Base-by-base conservation (phyloP, 2,888 invertebrate species). In the Sarcophaga carnaria region DNA sequence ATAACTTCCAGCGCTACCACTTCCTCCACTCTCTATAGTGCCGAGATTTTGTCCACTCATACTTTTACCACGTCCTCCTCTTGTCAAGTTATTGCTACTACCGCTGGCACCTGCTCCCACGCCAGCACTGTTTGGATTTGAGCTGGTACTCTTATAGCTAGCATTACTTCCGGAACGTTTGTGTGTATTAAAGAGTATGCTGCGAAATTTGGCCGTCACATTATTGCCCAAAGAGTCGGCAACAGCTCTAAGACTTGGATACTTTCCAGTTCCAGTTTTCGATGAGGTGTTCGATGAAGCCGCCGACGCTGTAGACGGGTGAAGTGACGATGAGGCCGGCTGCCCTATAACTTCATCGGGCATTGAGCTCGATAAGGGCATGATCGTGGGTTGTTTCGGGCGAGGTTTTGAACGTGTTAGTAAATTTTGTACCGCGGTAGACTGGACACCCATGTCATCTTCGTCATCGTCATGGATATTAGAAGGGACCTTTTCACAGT, bases 231-330 rank as follows among this genome's bases (percentile, higher is more conserved):
- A 89, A 76, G 90, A 90, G 60, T 92, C 92, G 49, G 92, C 90
- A n/a, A 92, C 89, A 20, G 90, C 91, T 17, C 90, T 92, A 0
- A 92, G 75, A 67, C 91, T 91, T 49, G 90, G 90, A 86, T 90
- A 90, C 70, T 88, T 88, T 3, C 91, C 91, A 17, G 85, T 77
- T 10, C 88, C 63, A 87, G 89, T 86, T 22, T 89, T 88, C 0
- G 90, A 90, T n/a, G 92, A 91, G 60, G 91, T 89, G 90, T 91
- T 93, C n/a, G 92, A 92, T 71, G 92, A 91, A 69, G 91, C 91
- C 12, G 92, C 91, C 54, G 91, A 92, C 0, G 91, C 91, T 0
- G 91, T 91, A 2, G 92, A 91, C 0, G 92, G 92, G 63, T 92
- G 92, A 75, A 92, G 80, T 0, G 90, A 89, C 17, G 90, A 89